phyloP scores from a whole-genome alignment of 2,888 invertebrate species.

The Salpingus planirostris region DNA sequence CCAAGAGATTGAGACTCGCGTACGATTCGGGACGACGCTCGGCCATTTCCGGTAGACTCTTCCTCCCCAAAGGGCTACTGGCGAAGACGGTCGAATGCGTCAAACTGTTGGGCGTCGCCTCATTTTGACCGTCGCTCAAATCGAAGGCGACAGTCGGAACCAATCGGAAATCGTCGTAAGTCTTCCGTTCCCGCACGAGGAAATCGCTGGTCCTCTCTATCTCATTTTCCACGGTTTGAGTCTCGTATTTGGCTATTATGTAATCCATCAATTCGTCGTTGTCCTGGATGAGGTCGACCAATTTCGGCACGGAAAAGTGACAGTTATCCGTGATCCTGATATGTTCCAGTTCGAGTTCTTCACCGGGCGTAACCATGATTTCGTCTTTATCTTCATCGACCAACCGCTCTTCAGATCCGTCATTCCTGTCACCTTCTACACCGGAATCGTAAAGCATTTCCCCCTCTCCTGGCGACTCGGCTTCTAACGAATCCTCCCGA shows the following conservation, averaged over 20 bases:
- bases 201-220: slow-evolving; percentile 14
- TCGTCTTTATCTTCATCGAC: background rate
- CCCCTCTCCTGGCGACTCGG: slow-evolving; percentile 1
- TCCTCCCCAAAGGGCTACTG: slow-evolving; percentile 26
- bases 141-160: slow-evolving; percentile 25
- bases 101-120: slow-evolving; percentile 29
- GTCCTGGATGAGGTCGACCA: slow-evolving; percentile 31
- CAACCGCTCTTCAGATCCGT: slow-evolving; percentile 4
- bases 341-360: slow-evolving; percentile 1
- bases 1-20: slow-evolving; percentile 22
- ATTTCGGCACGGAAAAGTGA: slow-evolving; percentile 26
- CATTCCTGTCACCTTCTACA: slow-evolving; percentile 8
- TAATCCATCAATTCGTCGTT: slow-evolving; percentile 31
- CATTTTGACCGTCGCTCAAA: slow-evolving; percentile 29
- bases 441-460: slow-evolving; percentile 10
- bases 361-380: background rate
- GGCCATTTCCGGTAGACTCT: slow-evolving; percentile 12
- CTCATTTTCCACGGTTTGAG: slow-evolving; percentile 10
- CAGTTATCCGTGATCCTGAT: slow-evolving; percentile 4
- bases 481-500: too few relatives aligned
- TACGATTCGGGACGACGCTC: slow-evolving; percentile 10
- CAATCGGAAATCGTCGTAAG: slow-evolving; percentile 12
- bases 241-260: slow-evolving; percentile 26
- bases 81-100: slow-evolving; percentile 29
- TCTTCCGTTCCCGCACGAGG: slow-evolving; percentile 12